These are phyloP conservation scores for Hylia prasina DNA, from an alignment of 2,113 vertebrate species.

Conservation along the genomic window DNA sequence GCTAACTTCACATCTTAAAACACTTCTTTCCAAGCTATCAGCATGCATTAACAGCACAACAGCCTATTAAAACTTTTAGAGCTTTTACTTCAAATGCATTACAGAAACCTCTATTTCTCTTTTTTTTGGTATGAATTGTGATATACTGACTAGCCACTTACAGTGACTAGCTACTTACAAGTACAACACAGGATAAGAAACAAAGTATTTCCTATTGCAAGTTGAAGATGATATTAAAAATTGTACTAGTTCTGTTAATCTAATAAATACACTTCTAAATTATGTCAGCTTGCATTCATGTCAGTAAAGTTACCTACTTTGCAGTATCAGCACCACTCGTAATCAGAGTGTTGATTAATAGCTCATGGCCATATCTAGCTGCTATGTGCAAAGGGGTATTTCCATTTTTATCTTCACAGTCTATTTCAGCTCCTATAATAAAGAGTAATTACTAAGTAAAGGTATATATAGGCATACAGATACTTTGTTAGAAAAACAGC, in stretches of 20 bases:
- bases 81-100: background rate
- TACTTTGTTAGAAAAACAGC: background rate
- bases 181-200: background rate
- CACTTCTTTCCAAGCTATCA: background rate
- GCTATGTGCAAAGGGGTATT: constrained; percentile 98
- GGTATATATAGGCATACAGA: background rate
- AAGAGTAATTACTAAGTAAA: background rate
- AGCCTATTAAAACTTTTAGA: background rate
- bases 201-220: background rate
- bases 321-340: constrained; percentile 93
- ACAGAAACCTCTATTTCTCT: background rate
- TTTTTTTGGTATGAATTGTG: background rate
- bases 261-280: background rate
- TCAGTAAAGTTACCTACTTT: constrained; percentile 80
- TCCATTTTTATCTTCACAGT: constrained; percentile 97
- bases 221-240: background rate
- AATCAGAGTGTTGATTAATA: constrained; percentile 97
- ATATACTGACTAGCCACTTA: background rate
- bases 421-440: constrained; percentile 89
- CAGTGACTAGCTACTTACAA: background rate
- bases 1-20: background rate
- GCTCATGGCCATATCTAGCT: constrained; percentile 95
- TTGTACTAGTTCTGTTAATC: background rate
- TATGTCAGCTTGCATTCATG: background rate
- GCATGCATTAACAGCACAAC: background rate